Base-by-base conservation (phyloP, 2,888 invertebrate species). In the Spodoptera littoralis region DNA sequence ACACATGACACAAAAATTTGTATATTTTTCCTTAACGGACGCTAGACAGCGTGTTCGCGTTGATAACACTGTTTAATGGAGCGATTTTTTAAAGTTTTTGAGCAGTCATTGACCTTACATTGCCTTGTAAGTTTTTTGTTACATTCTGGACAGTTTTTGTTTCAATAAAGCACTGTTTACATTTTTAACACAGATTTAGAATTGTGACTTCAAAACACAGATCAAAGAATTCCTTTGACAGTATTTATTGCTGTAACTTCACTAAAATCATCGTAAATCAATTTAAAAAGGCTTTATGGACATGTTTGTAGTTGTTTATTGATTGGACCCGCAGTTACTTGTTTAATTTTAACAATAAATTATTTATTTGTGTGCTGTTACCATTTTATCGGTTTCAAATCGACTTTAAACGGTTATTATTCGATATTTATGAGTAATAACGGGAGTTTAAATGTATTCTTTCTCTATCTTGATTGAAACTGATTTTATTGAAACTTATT, bases 241-340 rank as follows among this genome's bases (percentile, higher is more conserved):
- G 54, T 52, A 57, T 50, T 65, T 69, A 70, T 67, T 70, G 72
- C 61, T 65, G 74, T 78, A 79, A 78, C 70, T 76, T 67, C 54
- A 59, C 55, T 66, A 53, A 63, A 66, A 68, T 70, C 62, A 70
- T 61, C 53, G 63, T 76, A 73, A 76, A 76, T 76, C 75, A 77
- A 56, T 63, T 61, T 63, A 48, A 27, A 30, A 66, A 68, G 58
- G 60, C 63, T 80, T 72, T 77, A 77, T 74, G 59, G 56, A 50
- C 65, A 56, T 65, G 65, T 51, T 61, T 43, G 22, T 71, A 56
- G 65, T 69, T 47, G 58, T 72, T 77, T 71, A 63, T 70, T 69
- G 58, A 60, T 63, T 60, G 63, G 65, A 68, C 58, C 42, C 11
- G 13, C 41, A 52, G 74, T 51, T 77, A 71, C 66, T 70, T 65